phyloP scores from a whole-genome alignment of 2,113 vertebrate genomes.

The Callaeas wilsoni region DNA sequence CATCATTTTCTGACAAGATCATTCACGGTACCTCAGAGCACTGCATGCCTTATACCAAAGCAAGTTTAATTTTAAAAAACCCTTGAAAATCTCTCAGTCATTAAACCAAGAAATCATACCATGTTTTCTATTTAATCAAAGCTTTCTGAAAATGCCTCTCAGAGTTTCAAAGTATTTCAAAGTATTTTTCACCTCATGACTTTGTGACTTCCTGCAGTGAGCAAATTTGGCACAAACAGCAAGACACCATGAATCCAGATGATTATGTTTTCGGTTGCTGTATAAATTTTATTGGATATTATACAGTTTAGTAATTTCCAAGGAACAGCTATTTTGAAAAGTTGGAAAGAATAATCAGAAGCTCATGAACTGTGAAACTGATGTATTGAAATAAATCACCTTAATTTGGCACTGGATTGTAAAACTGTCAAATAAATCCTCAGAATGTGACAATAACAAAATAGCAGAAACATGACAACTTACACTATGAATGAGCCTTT shows the following conservation, averaged over 20 bases:
- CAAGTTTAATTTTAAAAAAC: not conserved
- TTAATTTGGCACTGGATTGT: slow-evolving; percentile 54
- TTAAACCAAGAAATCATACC: not conserved
- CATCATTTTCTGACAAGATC: not conserved
- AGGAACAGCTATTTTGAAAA: slow-evolving; percentile 37
- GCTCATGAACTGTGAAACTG: slow-evolving; percentile 48
- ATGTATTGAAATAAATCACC: slow-evolving; percentile 58
- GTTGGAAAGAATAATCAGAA: slow-evolving; percentile 48
- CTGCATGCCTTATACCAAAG: not conserved
- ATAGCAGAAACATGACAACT: slow-evolving; percentile 28
- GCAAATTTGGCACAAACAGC: not conserved
- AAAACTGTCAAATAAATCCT: slow-evolving; percentile 56
- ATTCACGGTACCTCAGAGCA: not conserved
- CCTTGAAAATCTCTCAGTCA: not conserved
- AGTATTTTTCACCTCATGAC: not conserved
- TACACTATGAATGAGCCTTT: not conserved
- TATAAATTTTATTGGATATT: slow-evolving; percentile 33
- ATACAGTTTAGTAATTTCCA: slow-evolving; percentile 44
- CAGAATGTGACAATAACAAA: slow-evolving; percentile 14
- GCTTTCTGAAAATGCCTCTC: not conserved
- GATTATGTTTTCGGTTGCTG: not conserved
- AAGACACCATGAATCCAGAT: not conserved
- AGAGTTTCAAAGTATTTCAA: not conserved
- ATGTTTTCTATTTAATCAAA: not conserved
- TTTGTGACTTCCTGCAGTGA: not conserved